Conservation (phyloP, 2,113 vertebrate species). For the Thamnophis sirtalis region DNA sequence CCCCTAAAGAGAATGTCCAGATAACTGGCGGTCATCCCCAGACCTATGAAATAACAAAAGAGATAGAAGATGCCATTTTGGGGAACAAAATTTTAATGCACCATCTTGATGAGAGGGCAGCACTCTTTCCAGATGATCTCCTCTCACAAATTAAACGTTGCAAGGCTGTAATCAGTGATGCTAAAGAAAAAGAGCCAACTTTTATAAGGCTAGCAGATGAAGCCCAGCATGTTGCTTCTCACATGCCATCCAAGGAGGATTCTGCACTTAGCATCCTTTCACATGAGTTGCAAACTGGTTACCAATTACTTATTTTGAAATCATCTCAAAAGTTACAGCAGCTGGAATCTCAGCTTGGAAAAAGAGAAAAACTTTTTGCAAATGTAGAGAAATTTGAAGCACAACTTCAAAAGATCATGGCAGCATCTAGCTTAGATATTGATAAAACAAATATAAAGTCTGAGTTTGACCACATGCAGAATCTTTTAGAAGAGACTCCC, state of each 20-base stretch:
- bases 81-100: constrained; percentile 76
- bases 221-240: constrained; percentile 63
- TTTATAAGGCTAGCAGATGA: constrained; percentile 71
- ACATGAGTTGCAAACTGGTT: constrained; percentile 70
- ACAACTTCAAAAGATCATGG: constrained; percentile 67
- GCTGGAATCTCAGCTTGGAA: constrained; percentile 78
- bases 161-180: constrained; percentile 71
- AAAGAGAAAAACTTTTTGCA: constrained; percentile 75
- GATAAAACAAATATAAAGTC: constrained; percentile 40
- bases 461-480: constrained; percentile 62
- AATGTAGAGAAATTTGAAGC: constrained; percentile 75
- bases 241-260: constrained; percentile 64
- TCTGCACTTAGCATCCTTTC: constrained; percentile 68
- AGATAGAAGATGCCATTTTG: constrained; percentile 72
- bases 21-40: constrained; percentile 55
- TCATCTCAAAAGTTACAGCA: constrained; percentile 71
- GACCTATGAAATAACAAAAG: constrained; percentile 68
- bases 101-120: constrained; percentile 61
- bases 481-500: constrained; percentile 66
- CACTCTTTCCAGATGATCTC: constrained; percentile 80
- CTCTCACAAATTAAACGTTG: constrained; percentile 77
- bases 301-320: constrained; percentile 74
- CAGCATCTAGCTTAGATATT: constrained; percentile 33
- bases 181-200: constrained; percentile 71
- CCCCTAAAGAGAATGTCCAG: constrained; percentile 41